Evolutionary conservation across 1,140 invertebrate genomes (phyloP), one percentile per base, ranked within the genome.

Genomic region (Paraescarpia echinospica): DNA sequence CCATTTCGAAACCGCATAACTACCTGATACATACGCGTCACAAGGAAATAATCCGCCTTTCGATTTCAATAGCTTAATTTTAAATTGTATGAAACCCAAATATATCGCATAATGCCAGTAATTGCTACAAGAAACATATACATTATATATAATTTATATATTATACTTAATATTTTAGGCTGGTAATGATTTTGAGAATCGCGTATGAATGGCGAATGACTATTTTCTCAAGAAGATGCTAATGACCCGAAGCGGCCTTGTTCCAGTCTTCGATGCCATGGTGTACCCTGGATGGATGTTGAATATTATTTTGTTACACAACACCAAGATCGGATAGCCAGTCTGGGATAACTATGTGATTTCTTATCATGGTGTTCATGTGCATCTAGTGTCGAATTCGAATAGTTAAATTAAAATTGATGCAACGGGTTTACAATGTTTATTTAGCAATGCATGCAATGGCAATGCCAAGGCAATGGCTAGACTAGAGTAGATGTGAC

Each of bases 191-290:
- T 77, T 77, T 77, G 22, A 27, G 59, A 77, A 77, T 77, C 8
- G 59, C 59, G 59, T 77, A 77, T 77, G 59, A 77, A 77, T 77
- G 59, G 9, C 59, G 59, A 77, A 77, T 77, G 59, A 77, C 59
- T 77, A 77, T 77, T 77, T 77, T 2, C 59, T 77, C 59, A 77
- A 77, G 59, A 77, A 77, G 59, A 77, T 77, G 59, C 59, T 77
- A 77, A 77, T 77, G 59, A 77, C 59, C 59, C 59, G 59, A 77
- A 77, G 59, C 59, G 59, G 59, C 59, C 59, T 77, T 77, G 59
- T 41, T 41, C 41, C 41, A 4, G 41, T 77, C 59, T 77, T 77
- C 59, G 59, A 77, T 77, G 59, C 22, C 2, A 51, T 18, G 8
- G 8, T 48, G 59, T 18, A 2, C 59, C 59, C 59, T 77, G 59